Base-by-base conservation (phyloP, 2,797 vertebrate species). In the Gymnopithys bicolor region DNA sequence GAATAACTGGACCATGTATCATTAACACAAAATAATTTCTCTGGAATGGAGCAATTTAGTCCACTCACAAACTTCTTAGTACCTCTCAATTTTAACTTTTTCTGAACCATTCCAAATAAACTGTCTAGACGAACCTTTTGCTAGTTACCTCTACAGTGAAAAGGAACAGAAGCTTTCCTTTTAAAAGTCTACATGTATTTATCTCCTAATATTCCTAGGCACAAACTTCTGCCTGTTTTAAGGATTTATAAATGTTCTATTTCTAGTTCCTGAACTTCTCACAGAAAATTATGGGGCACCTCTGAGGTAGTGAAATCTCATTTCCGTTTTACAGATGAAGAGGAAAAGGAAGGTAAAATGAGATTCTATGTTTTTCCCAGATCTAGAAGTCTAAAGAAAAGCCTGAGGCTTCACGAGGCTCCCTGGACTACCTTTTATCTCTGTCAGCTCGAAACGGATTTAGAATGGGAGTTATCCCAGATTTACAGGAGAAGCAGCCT, bases 381-480 rank as follows among this genome's bases (percentile, higher is more conserved):
- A 81, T 43, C 64, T 95, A 10, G 17, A 93, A 75, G 41, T 64
- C 62, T 71, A 86, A 27, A 64, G 45, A 64, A 86, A 90, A 78
- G 10, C 71, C 28, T 0, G 5, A 89, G 45, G 24, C 75, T 83
- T 33, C 64, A 32, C 56, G 62, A 59, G 66, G 58, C 25, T 89
- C 75, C 76, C 81, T 73, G 5, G 33, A 58, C 69, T 71, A 85
- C 37, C 66, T 85, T 94, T 94, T 80, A 74, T 93, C 93, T 95
- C 74, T 85, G 73, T 84, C 89, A 93, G 82, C 66, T 91, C 60
- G 62, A 73, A 86, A 80, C 7, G 33, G 87, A 89, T 94, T 96
- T 92, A 58, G 68, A 83, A 70, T 51, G 58, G 71, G 79, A 90
- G 69, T 94, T 93, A 94, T 70, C 62, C 4, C 19, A 91, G 89